A percentile compares a stretch with the other conserved stretches of the same genome.
Conservation (phyloP, 1,140 invertebrate species). For the Lepidotrigona ventralis region DNA sequence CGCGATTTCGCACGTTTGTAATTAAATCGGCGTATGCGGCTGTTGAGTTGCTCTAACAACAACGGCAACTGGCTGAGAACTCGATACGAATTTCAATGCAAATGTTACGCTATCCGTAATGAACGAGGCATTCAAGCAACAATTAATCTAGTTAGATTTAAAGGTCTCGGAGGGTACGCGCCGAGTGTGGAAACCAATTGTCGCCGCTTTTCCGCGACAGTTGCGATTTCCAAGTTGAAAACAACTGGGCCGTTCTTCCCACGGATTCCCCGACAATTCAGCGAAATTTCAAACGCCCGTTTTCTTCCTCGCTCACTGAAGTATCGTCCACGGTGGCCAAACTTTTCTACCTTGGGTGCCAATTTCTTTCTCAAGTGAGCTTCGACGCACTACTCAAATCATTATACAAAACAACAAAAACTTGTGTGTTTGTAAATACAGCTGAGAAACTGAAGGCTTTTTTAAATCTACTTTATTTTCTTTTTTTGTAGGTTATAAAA, state of each 20-base stretch:
- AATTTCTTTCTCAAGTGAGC: too few relatives aligned
- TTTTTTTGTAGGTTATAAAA: too few relatives aligned
- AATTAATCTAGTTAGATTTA: conserved; percentile 64
- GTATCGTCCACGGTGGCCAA: too few relatives aligned
- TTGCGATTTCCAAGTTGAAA: conserved; percentile 20
- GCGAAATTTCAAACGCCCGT: neutral
- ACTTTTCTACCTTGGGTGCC: too few relatives aligned
- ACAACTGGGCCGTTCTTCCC: neutral
- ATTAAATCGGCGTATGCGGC: conserved; percentile 47
- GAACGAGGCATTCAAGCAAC: conserved; percentile 48
- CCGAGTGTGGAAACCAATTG: conserved; percentile 34
- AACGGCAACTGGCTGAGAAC: conserved; percentile 45
- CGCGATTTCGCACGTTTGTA: conserved; percentile 35
- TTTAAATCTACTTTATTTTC: too few relatives aligned
- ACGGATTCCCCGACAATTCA: neutral
- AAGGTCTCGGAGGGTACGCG: conserved; percentile 48
- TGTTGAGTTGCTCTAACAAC: conserved; percentile 30
- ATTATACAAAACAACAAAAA: too few relatives aligned
- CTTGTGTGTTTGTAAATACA: too few relatives aligned
- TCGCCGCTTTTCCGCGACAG: conserved; percentile 28
- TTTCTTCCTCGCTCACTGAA: neutral
- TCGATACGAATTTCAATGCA: conserved; percentile 48
- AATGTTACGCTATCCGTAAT: conserved; percentile 50
- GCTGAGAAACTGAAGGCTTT: too few relatives aligned
- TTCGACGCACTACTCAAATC: too few relatives aligned